These are phyloP conservation scores for Iphiclides podalirius DNA, from an alignment of 2,888 invertebrate species.

Conservation along the genomic window DNA sequence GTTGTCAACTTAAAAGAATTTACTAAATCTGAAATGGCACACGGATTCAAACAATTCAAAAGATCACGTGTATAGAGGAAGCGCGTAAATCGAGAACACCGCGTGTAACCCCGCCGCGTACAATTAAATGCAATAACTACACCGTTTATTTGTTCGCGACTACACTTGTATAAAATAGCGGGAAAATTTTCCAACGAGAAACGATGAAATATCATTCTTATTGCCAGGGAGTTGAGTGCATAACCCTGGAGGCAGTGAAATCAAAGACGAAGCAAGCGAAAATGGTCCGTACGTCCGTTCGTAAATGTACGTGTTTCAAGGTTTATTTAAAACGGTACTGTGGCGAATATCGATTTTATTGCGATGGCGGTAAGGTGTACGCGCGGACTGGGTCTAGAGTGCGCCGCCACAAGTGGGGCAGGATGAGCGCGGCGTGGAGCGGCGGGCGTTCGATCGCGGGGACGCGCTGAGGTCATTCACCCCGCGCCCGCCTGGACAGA, in stretches of 20 bases:
- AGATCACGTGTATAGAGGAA: conserved; percentile 10
- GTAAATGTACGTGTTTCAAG: background rate
- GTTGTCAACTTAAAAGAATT: too few species aligned
- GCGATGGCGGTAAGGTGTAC: background rate
- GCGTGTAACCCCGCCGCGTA: background rate
- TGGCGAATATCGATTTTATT: conserved; percentile 4
- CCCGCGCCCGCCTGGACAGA: conserved; percentile 47
- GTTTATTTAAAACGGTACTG: background rate
- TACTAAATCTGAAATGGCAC: too few species aligned
- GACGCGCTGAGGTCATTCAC: conserved; percentile 73
- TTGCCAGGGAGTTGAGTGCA: background rate
- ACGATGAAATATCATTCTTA: background rate
- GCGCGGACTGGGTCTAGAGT: conserved; percentile 29
- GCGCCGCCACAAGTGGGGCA: conserved; percentile 29
- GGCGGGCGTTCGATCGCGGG: conserved; percentile 56
- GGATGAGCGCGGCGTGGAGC: conserved; percentile 32
- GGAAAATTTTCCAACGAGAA: background rate
- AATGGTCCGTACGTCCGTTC: conserved; percentile 1
- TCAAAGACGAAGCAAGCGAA: conserved; percentile 1
- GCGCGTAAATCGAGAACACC: conserved; percentile 4
- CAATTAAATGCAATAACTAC: conserved; percentile 3
- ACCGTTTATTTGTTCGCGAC: conserved; percentile 4
- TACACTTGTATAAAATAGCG: conserved; percentile 6
- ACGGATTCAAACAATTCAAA: too few species aligned
- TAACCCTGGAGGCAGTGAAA: background rate